Conservation (phyloP, 2,797 vertebrate species). For the Huso huso region DNA sequence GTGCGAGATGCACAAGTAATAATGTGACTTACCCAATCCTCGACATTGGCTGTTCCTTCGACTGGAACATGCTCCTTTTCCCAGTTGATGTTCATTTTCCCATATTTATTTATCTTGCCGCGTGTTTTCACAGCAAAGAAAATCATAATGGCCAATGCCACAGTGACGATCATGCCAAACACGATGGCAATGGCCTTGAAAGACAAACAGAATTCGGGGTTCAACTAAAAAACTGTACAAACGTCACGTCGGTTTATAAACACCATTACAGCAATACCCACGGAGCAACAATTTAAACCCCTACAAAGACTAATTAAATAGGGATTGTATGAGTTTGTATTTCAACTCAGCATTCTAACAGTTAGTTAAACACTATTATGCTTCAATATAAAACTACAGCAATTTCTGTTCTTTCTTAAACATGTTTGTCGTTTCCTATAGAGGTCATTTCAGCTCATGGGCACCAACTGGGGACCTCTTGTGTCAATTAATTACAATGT, state of each 20-base stretch:
- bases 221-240: background rate
- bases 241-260: too few species aligned
- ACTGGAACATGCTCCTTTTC: slow-evolving; percentile 47
- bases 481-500: too few species aligned
- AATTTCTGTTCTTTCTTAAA: too few species aligned
- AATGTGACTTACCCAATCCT: slow-evolving; percentile 74
- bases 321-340: slow-evolving; percentile 5
- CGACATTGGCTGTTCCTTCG: slow-evolving; percentile 56
- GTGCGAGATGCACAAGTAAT: too few species aligned
- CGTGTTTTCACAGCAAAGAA: slow-evolving; percentile 81
- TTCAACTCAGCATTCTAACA: too few species aligned
- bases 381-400: too few species aligned
- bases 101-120: slow-evolving; percentile 57
- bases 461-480: too few species aligned
- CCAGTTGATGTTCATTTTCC: slow-evolving; percentile 83
- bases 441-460: too few species aligned
- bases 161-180: slow-evolving; percentile 67
- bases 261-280: too few species aligned
- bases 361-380: too few species aligned
- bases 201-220: background rate
- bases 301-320: background rate
- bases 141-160: slow-evolving; percentile 74
- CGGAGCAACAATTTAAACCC: too few species aligned
- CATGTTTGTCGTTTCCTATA: too few species aligned
- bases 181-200: slow-evolving; percentile 79